Percentiles rank a stretch among this genome's conserved stretches.
These are phyloP conservation scores for Stegophylla sp. DNA, from an alignment of 2,888 invertebrate genomes.

Conservation along the genomic window DNA sequence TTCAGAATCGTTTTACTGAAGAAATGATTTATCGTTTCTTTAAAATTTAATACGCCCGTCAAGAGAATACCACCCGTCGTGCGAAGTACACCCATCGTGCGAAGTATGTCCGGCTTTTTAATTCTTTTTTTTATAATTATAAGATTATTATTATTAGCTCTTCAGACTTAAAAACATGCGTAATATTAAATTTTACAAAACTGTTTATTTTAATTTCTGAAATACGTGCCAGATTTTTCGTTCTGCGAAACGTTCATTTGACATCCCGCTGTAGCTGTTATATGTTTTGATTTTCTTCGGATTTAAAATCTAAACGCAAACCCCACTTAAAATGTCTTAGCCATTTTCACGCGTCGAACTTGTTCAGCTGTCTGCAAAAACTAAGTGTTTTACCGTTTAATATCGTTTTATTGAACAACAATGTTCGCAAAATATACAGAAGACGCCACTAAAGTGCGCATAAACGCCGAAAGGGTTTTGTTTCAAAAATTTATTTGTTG, in stretches of 20 bases:
- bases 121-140: not conserved
- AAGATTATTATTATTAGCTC: too few species aligned
- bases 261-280: too few species aligned
- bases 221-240: too few species aligned
- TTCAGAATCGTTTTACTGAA: too few species aligned
- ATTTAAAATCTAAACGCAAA: not conserved
- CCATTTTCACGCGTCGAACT: not conserved
- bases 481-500: slow-evolving; percentile 2
- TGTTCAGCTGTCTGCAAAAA: not conserved
- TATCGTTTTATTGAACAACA: not conserved
- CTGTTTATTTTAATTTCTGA: not conserved
- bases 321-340: not conserved
- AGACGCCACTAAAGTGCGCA: not conserved
- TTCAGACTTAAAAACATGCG: too few species aligned
- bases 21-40: too few species aligned
- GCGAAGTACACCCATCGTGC: too few species aligned
- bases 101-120: too few species aligned
- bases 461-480: not conserved
- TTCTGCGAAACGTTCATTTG: too few species aligned
- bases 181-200: not conserved
- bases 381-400: slow-evolving; percentile 7
- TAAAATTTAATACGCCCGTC: too few species aligned
- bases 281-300: not conserved
- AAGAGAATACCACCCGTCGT: too few species aligned
- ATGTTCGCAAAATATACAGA: not conserved